Evolutionary conservation across 1,140 invertebrate genomes (phyloP), one percentile per base, ranked within the genome.

Genomic region (Geopemphigus sp.): DNA sequence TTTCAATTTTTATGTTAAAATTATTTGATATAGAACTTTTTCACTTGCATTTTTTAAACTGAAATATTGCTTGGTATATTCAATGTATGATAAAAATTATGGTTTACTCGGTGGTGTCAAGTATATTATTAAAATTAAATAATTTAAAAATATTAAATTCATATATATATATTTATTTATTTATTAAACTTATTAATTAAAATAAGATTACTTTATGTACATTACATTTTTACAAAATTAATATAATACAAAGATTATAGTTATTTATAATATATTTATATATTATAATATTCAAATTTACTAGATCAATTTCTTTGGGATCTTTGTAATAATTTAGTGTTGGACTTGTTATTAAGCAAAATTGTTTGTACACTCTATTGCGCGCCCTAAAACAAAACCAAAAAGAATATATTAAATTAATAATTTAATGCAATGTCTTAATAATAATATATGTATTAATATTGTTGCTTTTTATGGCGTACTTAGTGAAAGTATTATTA

Each of bases 371-470:
- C 11, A 24, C 1, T 59, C 4, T 57, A 59, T 76, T 76, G 54
- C 72, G 24, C 54, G 19, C 45, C 54, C 72, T 76, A 76, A 59
- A 76, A 57, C 14, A 72, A 74, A 74, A 68, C 4, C 5, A 68
- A 39, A 39, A 39, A 39, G 32, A 0, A 22, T 11, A 45, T n/a
- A 22, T 45, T 68, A 47, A 14, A n/a, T n/a, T 22, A 32, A 14
- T 50, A 50, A n/a, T n/a, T n/a, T 39, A 39, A 39, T 39, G 32
- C n/a, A n/a, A 39, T 39, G 32, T 50, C 47, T 50, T 50, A 1
- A 50, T 14, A 50, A 24, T 53, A 53, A 29, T 26, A 24, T 47
- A 59, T 47, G 24, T 22, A 45, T 66, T 15, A 5, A 47, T 47
- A 15, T 50, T 53, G 45, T 70, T 47, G 4, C 19, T 26, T 70